These are phyloP conservation scores for Platynereis dumerilii DNA, from an alignment of 2,888 invertebrate species.

Conservation along the genomic window DNA sequence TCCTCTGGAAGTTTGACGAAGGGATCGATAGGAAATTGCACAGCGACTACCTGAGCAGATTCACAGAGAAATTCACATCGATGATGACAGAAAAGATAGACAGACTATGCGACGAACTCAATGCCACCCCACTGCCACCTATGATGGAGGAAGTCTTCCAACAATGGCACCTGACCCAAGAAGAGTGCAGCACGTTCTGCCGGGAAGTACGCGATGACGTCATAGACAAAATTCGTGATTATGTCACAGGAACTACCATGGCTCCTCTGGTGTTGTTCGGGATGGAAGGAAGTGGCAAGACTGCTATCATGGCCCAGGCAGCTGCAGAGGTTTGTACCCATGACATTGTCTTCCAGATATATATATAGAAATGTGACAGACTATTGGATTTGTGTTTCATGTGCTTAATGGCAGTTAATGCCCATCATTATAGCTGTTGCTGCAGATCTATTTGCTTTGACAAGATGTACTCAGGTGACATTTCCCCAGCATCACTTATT, in stretches of 20 bases:
- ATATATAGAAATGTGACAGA: too few relatives aligned
- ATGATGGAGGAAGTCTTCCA: constrained; percentile 28
- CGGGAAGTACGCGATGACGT: constrained; percentile 38
- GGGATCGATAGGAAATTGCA: constrained; percentile 55
- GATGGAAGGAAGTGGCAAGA: constrained; percentile 50
- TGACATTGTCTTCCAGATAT: too few relatives aligned
- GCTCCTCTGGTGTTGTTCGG: constrained; percentile 53
- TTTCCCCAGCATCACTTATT: too few relatives aligned
- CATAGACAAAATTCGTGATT: constrained; percentile 40
- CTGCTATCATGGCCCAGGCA: constrained; percentile 48
- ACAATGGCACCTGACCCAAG: constrained; percentile 28
- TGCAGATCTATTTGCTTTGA: too few relatives aligned
- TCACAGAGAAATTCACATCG: constrained; percentile 43
- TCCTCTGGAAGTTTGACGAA: constrained; percentile 58
- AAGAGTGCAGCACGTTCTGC: not conserved
- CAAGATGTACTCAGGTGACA: too few relatives aligned
- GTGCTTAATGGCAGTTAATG: too few relatives aligned
- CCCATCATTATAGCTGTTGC: too few relatives aligned
- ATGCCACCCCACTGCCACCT: constrained; percentile 15
- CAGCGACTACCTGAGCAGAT: constrained; percentile 49
- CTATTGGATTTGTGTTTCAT: too few relatives aligned
- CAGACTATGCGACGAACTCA: constrained; percentile 8
- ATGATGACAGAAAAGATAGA: constrained; percentile 34
- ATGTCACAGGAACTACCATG: constrained; percentile 42
- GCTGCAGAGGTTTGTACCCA: constrained; percentile 47